Evolutionary conservation across 2,113 vertebrate genomes (phyloP).

Genomic region (mouse (Mus musculus)): GRCm39 chr4:134812001-134812500

Average conservation of each 20-base stretch:
- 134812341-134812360: background rate
- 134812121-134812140: background rate
- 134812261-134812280: background rate
- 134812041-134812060: fast-evolving
- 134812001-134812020: background rate
- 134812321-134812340: too few relatives aligned
- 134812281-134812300: too few relatives aligned
- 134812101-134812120: background rate
- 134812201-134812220: background rate
- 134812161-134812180: background rate
- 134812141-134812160: background rate
- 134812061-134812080: background rate
- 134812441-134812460: background rate
- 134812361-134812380: background rate
- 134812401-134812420: background rate
- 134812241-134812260: too few relatives aligned
- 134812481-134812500: too few relatives aligned
- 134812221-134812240: too few relatives aligned
- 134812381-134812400: background rate
- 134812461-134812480: background rate
- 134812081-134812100: background rate
- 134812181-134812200: background rate
- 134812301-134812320: background rate
- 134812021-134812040: background rate
- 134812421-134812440: background rate